Base-by-base conservation (phyloP, 2,797 vertebrate species). In the Clarias fuscus region DNA sequence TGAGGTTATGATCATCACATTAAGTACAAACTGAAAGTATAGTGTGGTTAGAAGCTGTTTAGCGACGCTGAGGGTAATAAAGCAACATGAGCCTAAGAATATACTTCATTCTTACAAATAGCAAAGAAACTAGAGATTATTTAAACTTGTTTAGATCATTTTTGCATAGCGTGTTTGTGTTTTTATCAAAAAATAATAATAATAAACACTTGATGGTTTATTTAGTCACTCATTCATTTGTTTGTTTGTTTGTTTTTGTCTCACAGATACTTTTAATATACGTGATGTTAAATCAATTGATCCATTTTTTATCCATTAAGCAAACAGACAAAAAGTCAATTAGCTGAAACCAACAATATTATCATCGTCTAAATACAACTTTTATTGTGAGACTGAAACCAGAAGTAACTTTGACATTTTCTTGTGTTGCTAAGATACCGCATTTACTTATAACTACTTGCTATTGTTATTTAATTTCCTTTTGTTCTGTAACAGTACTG, bases 341-440 rank as follows among this genome's bases (percentile, higher is more conserved):
- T 53, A 53, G 11, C 48, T 53, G 48, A 53, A 53, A 53, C 7
- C 17, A 3, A 70, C 18, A 43, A 53, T 27, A 53, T 56, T 8
- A 15, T 15, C 13, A 7, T 53, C 40, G 2, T 24, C 17, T 0
- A 72, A 73, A 75, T 27, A 5, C 17, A 30, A 77, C 72, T 77
- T 77, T 20, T 58, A 76, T 3, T n/a, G 58, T 62, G 30, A 62
- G 14, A 22, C 58, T 77, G 14, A 59, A 78, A 59, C 78, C 78
- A 24, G 59, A 80, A 64, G 78, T 43, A n/a, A n/a, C 33, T 1
- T 62, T 43, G 15, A 43, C 20, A 80, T n/a, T n/a, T 30, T 37
- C 77, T 40, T 40, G 37, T 18, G 78, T 64, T 80, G 78, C 78
- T 64, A 80, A 13, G 59, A 80, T 64, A 64, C 78, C 22, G 37